phyloP scores from a whole-genome alignment of 1,140 invertebrate genomes.

The Charaxes varanes region DNA sequence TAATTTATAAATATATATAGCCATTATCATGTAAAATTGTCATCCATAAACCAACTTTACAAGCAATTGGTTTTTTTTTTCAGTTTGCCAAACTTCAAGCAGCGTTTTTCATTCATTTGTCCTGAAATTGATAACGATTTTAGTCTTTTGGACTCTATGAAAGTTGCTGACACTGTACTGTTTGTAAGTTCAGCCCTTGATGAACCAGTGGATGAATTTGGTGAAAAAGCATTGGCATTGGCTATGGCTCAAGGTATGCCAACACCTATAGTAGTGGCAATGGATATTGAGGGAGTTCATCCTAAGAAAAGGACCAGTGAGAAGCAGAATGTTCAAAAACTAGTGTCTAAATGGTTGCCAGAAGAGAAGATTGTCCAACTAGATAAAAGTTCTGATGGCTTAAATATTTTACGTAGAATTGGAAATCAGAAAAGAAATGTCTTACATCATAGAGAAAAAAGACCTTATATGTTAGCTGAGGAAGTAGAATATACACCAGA shows the following conservation, averaged over 20 bases:
- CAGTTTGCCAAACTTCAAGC: constrained; percentile 89
- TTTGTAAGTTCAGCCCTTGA: constrained; percentile 81
- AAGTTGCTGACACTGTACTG: constrained; percentile 88
- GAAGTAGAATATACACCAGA: constrained; percentile 80
- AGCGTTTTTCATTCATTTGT: constrained; percentile 86
- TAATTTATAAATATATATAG: background rate
- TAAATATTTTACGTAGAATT: constrained; percentile 86
- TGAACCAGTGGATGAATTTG: constrained; percentile 83
- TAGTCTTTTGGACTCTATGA: constrained; percentile 86
- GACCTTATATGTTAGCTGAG: constrained; percentile 89
- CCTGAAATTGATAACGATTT: constrained; percentile 83
- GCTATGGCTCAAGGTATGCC: constrained; percentile 90
- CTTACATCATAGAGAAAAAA: constrained; percentile 83
- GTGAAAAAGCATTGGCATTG: constrained; percentile 82
- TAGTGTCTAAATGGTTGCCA: constrained; percentile 85
- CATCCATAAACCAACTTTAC: too few relatives aligned
- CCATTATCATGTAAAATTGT: too few relatives aligned
- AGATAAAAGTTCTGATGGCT: constrained; percentile 84
- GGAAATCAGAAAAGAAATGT: constrained; percentile 86
- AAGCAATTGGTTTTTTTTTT: constrained; percentile 29
- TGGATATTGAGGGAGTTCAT: constrained; percentile 82
- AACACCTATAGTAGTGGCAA: constrained; percentile 84
- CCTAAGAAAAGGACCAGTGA: constrained; percentile 83
- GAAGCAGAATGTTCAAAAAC: constrained; percentile 85
- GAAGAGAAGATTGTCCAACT: constrained; percentile 87